Evolutionary conservation across 2,888 invertebrate genomes (phyloP).

Genomic region (Limnephilus marmoratus): DNA sequence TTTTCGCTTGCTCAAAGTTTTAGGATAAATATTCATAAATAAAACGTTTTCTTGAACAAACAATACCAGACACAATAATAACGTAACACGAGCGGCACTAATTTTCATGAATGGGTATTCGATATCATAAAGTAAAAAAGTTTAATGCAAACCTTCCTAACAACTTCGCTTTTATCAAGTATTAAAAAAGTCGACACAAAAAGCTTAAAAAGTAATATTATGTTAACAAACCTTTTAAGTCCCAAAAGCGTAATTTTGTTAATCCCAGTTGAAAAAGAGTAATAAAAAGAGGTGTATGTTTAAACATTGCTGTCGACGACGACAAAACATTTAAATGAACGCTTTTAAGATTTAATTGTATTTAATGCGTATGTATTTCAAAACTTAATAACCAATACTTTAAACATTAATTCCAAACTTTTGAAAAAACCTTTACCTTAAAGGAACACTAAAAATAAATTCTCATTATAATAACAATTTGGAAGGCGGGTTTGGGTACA

Average conservation of each 20-base stretch:
- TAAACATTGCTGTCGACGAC: neutral
- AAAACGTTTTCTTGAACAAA: neutral
- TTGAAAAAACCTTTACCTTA: too few species aligned
- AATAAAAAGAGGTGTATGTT: neutral
- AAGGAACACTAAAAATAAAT: too few species aligned
- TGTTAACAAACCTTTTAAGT: neutral
- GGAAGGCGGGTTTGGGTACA: too few species aligned
- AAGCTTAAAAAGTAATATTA: conserved; percentile 26
- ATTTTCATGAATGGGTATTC: neutral
- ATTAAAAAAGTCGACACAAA: neutral
- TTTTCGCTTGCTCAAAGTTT: too few species aligned
- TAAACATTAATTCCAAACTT: neutral
- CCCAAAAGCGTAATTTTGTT: conserved; percentile 14
- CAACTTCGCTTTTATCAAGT: neutral
- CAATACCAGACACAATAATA: neutral
- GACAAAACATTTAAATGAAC: neutral
- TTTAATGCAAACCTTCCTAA: neutral
- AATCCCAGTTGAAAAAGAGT: neutral
- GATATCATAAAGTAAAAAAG: neutral
- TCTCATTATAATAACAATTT: too few species aligned
- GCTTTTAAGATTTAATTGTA: neutral
- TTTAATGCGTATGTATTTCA: neutral
- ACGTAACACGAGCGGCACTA: neutral
- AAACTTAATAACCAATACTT: neutral
- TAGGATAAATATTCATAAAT: neutral